Base-by-base conservation (phyloP, 2,888 invertebrate genomes). In the Polydrusus cervinus region DNA sequence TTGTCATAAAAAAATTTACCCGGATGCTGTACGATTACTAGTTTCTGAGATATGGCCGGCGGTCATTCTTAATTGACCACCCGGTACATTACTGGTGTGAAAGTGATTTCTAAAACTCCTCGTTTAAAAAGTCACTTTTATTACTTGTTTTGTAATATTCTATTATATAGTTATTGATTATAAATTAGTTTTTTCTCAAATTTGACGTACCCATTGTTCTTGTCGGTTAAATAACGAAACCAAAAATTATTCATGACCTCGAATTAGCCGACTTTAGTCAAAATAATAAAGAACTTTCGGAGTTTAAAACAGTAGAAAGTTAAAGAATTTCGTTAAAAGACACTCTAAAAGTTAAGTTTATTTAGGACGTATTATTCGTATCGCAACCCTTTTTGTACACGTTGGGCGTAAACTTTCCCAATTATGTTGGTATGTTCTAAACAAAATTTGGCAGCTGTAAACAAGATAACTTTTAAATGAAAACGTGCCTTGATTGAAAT, bases 301-400 rank as follows among this genome's bases (percentile, higher is more conserved):
- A 10, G 18, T 51, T 51, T 20, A 8, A 51, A 51, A 51, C 45
- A 20, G 51, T 51, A 18, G 25, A 9, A 7, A 25, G 25, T 51
- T 51, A 51, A 51, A 51, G 51, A 51, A 51, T 51, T 16, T 11
- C 20, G 20, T 51, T 51, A 11, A 20, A 51, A 20, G 51, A 51
- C 51, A 51, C 51, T 25, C 51, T 51, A 51, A 20, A 51, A 20
- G 51, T 51, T 51, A 20, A 3, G 9, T n/a, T 3, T 34, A 10
- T 34, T 34, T 34, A 34, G 51, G 51, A 11, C 20, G 18, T 25
- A 51, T 51, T 51, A 18, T 51, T 51, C 13, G 11, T 20, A 25
- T 51, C 25, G 11, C 1, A 25, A 51, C 51, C 51, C 51, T 51
- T 51, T 51, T 20, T 51, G 51, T 51, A 51, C 18, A 51, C 51